Base-by-base conservation (phyloP, 2,888 invertebrate species). In the Andrena haemorrhoa region DNA sequence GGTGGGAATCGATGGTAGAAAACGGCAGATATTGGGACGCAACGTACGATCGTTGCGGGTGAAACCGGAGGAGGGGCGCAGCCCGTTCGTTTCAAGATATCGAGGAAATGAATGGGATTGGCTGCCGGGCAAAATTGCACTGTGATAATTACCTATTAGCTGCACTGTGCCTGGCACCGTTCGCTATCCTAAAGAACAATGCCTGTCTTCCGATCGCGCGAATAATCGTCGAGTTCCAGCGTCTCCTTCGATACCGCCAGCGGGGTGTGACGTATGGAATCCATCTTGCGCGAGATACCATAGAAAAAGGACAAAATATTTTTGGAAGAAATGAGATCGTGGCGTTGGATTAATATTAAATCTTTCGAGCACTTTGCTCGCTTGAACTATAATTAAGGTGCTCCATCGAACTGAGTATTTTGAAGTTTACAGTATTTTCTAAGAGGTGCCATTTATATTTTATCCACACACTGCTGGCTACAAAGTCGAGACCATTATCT, bases 21-120 rank as follows among this genome's bases (percentile, higher is more conserved):
- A 91, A 92, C 88, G 87, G 85, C 81, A 85, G 86, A 87, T 88
- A 88, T 89, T 89, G 87, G 88, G 85, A 88, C 86, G 87, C 88
- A 83, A 88, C 77, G 75, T 80, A 83, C 82, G 86, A 79, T 82
- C 79, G 83, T 83, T 79, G 79, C 20, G 70, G 72, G 63, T 79
- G 56, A 63, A 87, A 83, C 73, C 64, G 72, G 75, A 79, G 72
- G 83, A 53, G 51, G 75, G 75, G 75, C 71, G 41, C 75, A 61
- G 82, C 77, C 63, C 79, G 82, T 84, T 90, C 88, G 87, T 87
- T 88, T 90, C 90, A 92, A 92, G 92, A 92, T 92, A 93, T 91
- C 92, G 90, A 92, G 92, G 92, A 93, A 93, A 93, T 92, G 91
- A 93, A 93, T 91, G 91, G 92, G 90, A 93, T 92, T 93, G 92